Evolutionary conservation across 2,888 invertebrate genomes (phyloP).

Genomic region (Luperina testacea): DNA sequence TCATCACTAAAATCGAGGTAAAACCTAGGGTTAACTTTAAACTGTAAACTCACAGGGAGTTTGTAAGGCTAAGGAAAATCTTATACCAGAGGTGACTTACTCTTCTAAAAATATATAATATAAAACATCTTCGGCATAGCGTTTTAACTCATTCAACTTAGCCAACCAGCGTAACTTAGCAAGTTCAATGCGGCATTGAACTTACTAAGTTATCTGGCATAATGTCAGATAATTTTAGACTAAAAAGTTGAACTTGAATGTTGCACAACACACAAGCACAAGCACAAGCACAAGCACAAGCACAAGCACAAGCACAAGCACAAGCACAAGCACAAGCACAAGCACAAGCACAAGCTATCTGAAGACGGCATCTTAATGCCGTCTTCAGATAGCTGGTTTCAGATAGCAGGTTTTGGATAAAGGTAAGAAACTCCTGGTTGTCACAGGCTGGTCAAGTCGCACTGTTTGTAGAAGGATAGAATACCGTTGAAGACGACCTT

Average conservation of each 20-base stretch:
- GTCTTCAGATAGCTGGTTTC: background rate
- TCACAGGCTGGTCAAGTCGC: background rate
- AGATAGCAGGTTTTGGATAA: background rate
- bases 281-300: too few species aligned
- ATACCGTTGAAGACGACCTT: background rate
- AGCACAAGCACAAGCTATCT: too few species aligned
- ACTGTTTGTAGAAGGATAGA: background rate
- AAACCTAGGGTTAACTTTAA: background rate
- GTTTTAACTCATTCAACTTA: background rate
- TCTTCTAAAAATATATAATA: background rate
- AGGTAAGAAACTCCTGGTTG: background rate
- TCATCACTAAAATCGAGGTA: background rate
- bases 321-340: too few species aligned
- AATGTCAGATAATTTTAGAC: background rate
- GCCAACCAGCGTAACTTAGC: background rate
- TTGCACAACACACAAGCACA: too few species aligned
- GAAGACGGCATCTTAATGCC: too few species aligned
- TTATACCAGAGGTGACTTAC: background rate
- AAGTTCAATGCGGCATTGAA: background rate
- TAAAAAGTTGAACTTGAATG: background rate
- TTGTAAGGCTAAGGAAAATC: background rate
- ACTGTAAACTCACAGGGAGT: background rate
- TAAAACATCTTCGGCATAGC: background rate
- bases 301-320: too few species aligned
- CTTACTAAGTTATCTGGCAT: too few species aligned